These are phyloP conservation scores for Fistularia commersonii DNA, from an alignment of 2,797 vertebrate species.

Conservation along the genomic window DNA sequence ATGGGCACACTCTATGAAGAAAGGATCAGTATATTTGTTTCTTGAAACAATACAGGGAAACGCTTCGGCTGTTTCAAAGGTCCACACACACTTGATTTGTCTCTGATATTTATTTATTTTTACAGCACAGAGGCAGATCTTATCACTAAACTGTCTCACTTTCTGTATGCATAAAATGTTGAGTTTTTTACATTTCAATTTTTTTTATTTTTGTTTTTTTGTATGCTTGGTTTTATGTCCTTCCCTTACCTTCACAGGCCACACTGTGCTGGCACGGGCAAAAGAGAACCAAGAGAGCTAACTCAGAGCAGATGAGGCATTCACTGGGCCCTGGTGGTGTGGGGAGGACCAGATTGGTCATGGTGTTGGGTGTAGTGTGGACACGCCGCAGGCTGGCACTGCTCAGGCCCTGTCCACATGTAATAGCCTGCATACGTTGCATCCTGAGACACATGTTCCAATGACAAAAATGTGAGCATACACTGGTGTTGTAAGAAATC, in stretches of 20 bases:
- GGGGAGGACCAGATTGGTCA: slow-evolving; percentile 89
- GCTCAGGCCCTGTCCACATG: slow-evolving; percentile 69
- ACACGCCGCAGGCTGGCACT: slow-evolving; percentile 81
- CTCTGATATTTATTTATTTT: no score
- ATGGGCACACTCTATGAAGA: slow-evolving; percentile 86
- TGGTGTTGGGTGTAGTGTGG: slow-evolving; percentile 90
- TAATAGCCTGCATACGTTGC: slow-evolving; percentile 76
- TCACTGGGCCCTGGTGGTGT: slow-evolving; percentile 80
- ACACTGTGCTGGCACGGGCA: slow-evolving; percentile 95
- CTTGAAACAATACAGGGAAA: no score
- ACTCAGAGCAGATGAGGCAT: slow-evolving; percentile 97
- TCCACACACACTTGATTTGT: no score
- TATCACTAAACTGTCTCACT: no score
- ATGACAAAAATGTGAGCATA: background rate
- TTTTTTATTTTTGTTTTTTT: no score
- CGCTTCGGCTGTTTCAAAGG: background rate
- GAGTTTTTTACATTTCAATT: no score
- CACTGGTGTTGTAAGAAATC: background rate
- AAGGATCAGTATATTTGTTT: no score
- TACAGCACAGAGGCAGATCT: no score
- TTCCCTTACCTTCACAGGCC: slow-evolving; percentile 87
- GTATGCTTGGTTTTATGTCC: no score
- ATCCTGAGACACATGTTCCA: slow-evolving; percentile 61
- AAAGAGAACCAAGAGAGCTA: slow-evolving; percentile 90
- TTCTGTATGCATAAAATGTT: no score